Evolutionary conservation across 2,113 vertebrate species (phyloP).

Genomic region (Otus sunia): DNA sequence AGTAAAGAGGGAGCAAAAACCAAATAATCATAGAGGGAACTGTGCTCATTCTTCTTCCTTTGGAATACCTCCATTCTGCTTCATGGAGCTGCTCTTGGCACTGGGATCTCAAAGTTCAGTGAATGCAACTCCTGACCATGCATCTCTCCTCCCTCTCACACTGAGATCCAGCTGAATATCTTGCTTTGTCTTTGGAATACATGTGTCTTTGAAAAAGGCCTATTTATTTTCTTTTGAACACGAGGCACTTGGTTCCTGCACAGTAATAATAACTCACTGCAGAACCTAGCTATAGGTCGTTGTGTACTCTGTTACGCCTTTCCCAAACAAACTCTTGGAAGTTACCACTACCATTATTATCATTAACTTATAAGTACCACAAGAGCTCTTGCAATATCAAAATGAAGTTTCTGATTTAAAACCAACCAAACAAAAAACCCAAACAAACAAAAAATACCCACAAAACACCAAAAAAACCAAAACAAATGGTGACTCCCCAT

Average conservation of each 20-base stretch:
- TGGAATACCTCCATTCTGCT: not conserved
- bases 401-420: not conserved
- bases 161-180: not conserved
- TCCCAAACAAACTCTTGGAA: not conserved
- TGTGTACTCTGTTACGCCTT: accelerated
- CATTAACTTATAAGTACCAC: not conserved
- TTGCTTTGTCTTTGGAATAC: not conserved
- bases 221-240: not conserved
- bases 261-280: not conserved
- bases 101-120: not conserved
- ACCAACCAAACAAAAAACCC: not conserved
- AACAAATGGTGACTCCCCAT: accelerated
- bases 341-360: not conserved
- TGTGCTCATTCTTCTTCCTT: not conserved
- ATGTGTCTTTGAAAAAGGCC: not conserved
- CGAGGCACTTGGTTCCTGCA: not conserved
- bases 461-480: accelerated
- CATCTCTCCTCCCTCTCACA: not conserved
- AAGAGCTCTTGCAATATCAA: not conserved
- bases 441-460: not conserved
- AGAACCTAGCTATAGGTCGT: not conserved
- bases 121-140: not conserved
- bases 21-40: not conserved
- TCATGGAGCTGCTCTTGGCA: not conserved
- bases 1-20: not conserved